These are phyloP conservation scores for Mastomys natalensis DNA, from an alignment of 2,113 vertebrate species.

Conservation along the genomic window DNA sequence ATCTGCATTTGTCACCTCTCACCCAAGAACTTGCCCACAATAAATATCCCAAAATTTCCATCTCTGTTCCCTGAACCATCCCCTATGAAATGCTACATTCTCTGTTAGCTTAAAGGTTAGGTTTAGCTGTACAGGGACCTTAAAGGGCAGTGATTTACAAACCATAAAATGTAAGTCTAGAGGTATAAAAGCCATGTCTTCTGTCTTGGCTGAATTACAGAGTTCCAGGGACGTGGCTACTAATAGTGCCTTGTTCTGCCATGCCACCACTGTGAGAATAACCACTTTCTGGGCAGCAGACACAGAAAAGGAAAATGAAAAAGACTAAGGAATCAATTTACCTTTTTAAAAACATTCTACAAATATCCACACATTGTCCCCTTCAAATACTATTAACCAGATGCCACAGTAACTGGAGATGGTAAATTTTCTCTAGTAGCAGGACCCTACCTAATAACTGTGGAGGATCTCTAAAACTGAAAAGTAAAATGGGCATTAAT, in stretches of 20 bases:
- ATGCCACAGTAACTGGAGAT: neutral
- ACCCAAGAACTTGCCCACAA: neutral
- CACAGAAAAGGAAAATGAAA: neutral
- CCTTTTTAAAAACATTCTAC: neutral
- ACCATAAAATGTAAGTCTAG: neutral
- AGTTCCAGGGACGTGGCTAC: neutral
- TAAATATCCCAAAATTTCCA: neutral
- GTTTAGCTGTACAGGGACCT: neutral
- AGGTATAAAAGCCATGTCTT: neutral
- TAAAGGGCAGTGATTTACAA: neutral
- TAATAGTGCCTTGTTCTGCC: neutral
- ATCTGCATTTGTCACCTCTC: neutral
- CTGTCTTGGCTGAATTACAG: neutral
- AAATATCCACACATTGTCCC: neutral
- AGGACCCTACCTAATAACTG: neutral
- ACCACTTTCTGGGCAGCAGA: neutral
- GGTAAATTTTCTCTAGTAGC: neutral
- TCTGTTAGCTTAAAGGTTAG: neutral
- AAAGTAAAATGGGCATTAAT: neutral
- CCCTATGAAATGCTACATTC: neutral
- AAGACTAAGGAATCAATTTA: neutral
- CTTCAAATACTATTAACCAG: neutral
- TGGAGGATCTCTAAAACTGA: neutral
- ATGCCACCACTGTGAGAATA: neutral
- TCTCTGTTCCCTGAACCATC: neutral